Evolutionary conservation across 2,888 invertebrate genomes (phyloP), one percentile per base, ranked within the genome.

Genomic region (Electrophaes corylata): DNA sequence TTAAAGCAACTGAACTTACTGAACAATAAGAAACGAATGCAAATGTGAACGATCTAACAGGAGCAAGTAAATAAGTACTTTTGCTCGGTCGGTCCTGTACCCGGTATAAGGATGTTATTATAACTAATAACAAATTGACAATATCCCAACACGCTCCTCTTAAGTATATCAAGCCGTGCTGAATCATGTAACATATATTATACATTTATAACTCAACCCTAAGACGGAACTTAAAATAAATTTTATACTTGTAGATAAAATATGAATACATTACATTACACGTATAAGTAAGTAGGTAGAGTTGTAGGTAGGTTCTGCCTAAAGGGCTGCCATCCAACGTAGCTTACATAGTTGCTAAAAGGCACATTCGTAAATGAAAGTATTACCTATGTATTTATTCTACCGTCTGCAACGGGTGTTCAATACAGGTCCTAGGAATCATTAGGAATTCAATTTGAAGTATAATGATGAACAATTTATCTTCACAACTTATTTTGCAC

Each of bases 401-500:
- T 18, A 39, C 39, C 31, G 43, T 44, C 44, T 35, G 49, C 50
- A 46, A 57, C 53, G 48, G 26, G 59, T 54, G 50, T 58, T 31
- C 47, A 48, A 40, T 20, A 60, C 60, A 62, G 58, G 64, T 63
- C 40, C 23, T 40, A 33, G 39, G 44, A 61, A 57, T 49, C 60
- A 63, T 65, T 60, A 63, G 60, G 62, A 57, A 60, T 59, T 52
- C 65, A 60, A 62, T 63, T 52, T 57, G 43, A 60, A 60, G 48
- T 58, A 39, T 57, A 48, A 44, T 51, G 53, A 57, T 41, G 56
- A 52, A 48, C 56, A 57, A 60, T 64, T 63, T 61, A n/a, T n/a
- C n/a, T 65, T 65, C 64, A 60, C 54, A 51, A 44, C 16, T 48
- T 64, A 59, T 57, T 49, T 62, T 55, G 65, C 67, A 65, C 60